Evolutionary conservation across 35 echinoderm and acorn worm genomes (phyloP).

Genomic region (Holothuria glaberrima): DNA sequence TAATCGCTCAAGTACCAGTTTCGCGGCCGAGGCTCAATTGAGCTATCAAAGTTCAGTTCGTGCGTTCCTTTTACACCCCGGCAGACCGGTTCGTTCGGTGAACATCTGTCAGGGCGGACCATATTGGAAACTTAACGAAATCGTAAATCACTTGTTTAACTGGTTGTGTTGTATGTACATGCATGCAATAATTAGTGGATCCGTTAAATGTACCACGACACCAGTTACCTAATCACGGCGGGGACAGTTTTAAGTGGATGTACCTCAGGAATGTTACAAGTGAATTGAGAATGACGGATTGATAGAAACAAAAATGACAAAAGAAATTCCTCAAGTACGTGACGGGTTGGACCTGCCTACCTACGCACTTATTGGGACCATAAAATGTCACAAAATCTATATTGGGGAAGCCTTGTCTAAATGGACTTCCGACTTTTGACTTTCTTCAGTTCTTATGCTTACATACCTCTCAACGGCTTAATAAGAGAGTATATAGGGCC

Average conservation of each 20-base stretch:
- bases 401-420: too few relatives aligned
- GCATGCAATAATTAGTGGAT: neutral
- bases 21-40: neutral
- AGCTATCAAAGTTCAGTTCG: conserved; percentile 31
- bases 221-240: neutral
- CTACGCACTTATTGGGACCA: too few relatives aligned
- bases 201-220: neutral
- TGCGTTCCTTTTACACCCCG: neutral
- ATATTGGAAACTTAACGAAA: neutral
- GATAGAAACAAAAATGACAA: too few relatives aligned
- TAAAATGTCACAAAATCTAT: too few relatives aligned
- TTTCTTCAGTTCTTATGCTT: too few relatives aligned
- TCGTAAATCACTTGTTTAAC: conserved; percentile 41
- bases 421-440: too few relatives aligned
- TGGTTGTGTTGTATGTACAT: neutral
- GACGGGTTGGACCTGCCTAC: too few relatives aligned
- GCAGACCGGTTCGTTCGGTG: neutral
- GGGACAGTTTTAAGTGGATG: conserved; percentile 16
- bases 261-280: neutral
- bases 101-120: neutral
- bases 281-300: too few relatives aligned
- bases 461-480: too few relatives aligned
- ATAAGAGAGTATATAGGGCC: too few relatives aligned
- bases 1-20: neutral
- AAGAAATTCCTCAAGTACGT: too few relatives aligned